Conservation (phyloP, 1,140 invertebrate species). For the Samia ricini region DNA sequence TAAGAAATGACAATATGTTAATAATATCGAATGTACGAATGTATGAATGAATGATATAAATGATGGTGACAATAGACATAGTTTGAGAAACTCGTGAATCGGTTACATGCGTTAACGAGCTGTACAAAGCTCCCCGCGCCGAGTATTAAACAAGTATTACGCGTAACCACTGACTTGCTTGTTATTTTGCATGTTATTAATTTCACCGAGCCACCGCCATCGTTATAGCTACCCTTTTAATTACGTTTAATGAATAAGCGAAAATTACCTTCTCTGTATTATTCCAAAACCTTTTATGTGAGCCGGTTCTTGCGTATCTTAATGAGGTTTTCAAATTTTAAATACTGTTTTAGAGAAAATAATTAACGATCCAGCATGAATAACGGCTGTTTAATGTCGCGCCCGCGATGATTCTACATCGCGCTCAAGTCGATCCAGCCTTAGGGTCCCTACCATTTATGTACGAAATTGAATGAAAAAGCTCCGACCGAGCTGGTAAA, state of each 20-base stretch:
- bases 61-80: background rate
- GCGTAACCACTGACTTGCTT: constrained; percentile 22
- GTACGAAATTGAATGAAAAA: constrained; percentile 3
- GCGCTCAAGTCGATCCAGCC: background rate
- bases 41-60: background rate
- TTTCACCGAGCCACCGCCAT: constrained; percentile 29
- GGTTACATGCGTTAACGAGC: constrained; percentile 3
- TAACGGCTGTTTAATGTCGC: constrained; percentile 10
- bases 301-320: constrained; percentile 35
- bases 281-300: constrained; percentile 41
- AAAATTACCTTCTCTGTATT: constrained; percentile 48
- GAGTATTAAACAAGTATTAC: constrained; percentile 18
- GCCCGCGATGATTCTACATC: constrained; percentile 8
- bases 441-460: constrained; percentile 5
- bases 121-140: constrained; percentile 11
- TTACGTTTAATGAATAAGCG: constrained; percentile 50
- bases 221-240: constrained; percentile 43
- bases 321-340: constrained; percentile 63
- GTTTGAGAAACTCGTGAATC: constrained; percentile 3
- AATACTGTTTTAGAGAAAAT: constrained; percentile 56
- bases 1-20: too few relatives aligned
- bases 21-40: too few relatives aligned
- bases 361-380: constrained; percentile 50
- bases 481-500: constrained; percentile 7
- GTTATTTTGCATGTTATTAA: constrained; percentile 39